A percentile compares a stretch with the other conserved stretches of the same genome.
Conservation (phyloP, 2,113 vertebrate genomes). For the Solea senegalensis region DNA sequence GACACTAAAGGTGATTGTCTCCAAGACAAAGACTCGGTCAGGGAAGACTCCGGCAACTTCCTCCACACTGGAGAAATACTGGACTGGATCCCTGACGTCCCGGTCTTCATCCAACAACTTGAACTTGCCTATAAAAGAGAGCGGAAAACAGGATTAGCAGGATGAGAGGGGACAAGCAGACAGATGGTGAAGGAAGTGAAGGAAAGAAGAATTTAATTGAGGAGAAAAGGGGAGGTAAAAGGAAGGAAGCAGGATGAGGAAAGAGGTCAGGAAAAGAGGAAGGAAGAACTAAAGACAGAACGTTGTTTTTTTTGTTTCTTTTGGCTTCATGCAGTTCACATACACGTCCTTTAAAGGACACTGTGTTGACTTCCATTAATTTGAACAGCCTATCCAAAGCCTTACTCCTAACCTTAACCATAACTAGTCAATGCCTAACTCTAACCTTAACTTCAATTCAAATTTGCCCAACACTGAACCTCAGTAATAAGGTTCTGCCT, state of each 20-base stretch:
- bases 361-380: too few species aligned
- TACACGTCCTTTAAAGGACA: conserved; percentile 8
- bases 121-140: conserved; percentile 88
- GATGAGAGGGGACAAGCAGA: not conserved
- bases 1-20: conserved; percentile 96
- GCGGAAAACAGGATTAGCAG: not conserved
- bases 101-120: conserved; percentile 97
- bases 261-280: not conserved
- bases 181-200: not conserved
- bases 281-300: not conserved
- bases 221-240: not conserved
- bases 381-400: too few species aligned
- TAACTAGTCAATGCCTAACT: too few species aligned
- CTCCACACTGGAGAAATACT: conserved; percentile 97
- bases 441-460: too few species aligned
- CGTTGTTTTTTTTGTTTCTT: conserved; percentile 12
- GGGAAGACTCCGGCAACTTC: conserved; percentile 96
- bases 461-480: too few species aligned
- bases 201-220: not conserved
- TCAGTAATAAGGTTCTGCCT: too few species aligned
- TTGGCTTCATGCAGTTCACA: conserved; percentile 17
- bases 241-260: not conserved
- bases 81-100: conserved; percentile 92
- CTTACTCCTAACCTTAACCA: too few species aligned
- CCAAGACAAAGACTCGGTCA: conserved; percentile 97